Base-by-base conservation (phyloP, 2,888 invertebrate species). In the Oscheius sp. region DNA sequence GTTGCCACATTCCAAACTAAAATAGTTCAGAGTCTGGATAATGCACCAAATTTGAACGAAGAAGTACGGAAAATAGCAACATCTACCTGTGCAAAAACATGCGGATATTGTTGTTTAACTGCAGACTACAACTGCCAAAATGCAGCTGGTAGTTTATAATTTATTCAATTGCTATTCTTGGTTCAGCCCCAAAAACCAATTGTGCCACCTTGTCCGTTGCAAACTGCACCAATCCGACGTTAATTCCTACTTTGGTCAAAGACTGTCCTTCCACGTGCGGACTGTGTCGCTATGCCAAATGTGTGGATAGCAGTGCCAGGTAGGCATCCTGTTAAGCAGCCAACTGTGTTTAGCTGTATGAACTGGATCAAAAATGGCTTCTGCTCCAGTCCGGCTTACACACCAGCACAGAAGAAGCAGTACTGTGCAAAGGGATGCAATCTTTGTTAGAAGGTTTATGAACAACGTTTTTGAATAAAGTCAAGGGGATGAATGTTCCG, bases 191-290 rank as follows among this genome's bases (percentile, higher is more conserved):
- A 7, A 60, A 60, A 37, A 60, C 33, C 7, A n/a, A 60, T 10
- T 60, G 60, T n/a, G 11, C 37, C 32, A 37, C 33, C 3, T 1
- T 60, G 13, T 35, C 60, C n/a, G n/a, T 7, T 13, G 60, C 60
- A 9, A 33, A 60, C n/a, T 60, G 60, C 37, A 60, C 37, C 1
- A 37, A 33, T 2, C 7, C 60, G 2, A 13, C 32, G 10, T 13
- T 35, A 2, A 35, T 33, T 2, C 33, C 32, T 7, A 35, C 60
- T 60, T 37, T 60, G 10, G 35, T 37, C 1, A 60, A 60, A 35
- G 60, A 60, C 10, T 60, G 60, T 37, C 60, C 60, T 13, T 33
- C 60, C n/a, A 60, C 60, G 33, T 60, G 60, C 11, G 60, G 60
- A 37, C 35, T 60, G 2, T 60, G 60, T 60, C 35, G 32, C 2